A percentile compares a stretch with the other conserved stretches of the same genome.
phyloP scores from a whole-genome alignment of 2,113 vertebrate genomes.

The Camelus bactrianus region DNA sequence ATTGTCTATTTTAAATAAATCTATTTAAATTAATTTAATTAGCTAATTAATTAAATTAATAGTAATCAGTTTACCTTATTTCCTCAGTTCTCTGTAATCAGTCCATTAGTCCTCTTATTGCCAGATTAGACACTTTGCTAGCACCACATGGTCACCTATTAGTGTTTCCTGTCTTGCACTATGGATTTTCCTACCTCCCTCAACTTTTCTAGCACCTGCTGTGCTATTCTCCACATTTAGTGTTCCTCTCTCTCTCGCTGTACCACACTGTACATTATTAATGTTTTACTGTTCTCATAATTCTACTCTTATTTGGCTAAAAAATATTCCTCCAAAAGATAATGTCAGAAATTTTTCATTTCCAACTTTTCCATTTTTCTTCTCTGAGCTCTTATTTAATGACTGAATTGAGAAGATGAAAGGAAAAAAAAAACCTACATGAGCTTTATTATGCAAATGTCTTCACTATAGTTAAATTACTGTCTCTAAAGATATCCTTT shows the following conservation, averaged over 20 bases:
- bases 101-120: background rate
- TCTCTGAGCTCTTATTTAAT: conserved; percentile 54
- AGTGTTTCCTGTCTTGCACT: background rate
- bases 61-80: background rate
- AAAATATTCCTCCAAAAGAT: background rate
- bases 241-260: background rate
- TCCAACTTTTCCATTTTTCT: background rate
- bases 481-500: background rate
- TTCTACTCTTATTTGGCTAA: background rate
- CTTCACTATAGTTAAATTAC: background rate
- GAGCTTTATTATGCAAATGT: background rate
- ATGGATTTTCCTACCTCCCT: background rate
- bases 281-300: background rate
- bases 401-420: background rate
- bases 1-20: background rate
- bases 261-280: background rate
- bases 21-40: background rate
- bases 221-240: background rate
- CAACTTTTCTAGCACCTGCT: background rate
- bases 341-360: background rate
- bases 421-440: background rate
- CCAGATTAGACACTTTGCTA: background rate
- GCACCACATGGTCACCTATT: rapidly evolving
- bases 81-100: background rate
- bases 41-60: background rate